phyloP scores from a whole-genome alignment of 30 jellyfish, hydroid and myxozoan species.

The Hydra vulgaris region DNA sequence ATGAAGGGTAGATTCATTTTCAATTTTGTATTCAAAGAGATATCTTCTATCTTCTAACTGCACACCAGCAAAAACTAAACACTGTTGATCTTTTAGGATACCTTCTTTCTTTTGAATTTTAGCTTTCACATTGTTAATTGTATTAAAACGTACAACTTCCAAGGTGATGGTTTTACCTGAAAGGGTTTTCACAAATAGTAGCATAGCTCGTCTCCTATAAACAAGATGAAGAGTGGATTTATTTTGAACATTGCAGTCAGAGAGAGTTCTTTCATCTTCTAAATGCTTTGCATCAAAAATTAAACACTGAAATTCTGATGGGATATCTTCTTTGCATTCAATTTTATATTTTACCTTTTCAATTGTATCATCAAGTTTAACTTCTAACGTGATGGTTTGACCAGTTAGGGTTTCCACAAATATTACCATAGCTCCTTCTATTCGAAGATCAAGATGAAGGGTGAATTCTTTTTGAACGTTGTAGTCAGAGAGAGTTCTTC shows the following conservation, averaged over 20 bases:
- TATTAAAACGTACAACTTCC: too few species aligned
- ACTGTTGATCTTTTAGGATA: too few species aligned
- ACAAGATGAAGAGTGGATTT: constrained; percentile 5
- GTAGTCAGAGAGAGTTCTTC: too few species aligned
- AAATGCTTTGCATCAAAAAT: neutral
- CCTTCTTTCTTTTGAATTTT: too few species aligned
- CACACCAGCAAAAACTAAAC: too few species aligned
- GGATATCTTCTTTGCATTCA: neutral
- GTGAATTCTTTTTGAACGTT: too few species aligned
- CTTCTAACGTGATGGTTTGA: neutral
- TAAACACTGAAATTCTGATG: neutral
- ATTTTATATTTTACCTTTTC: constrained; percentile 1
- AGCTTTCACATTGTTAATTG: too few species aligned
- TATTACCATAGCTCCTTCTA: neutral
- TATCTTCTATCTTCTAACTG: constrained; percentile 3
- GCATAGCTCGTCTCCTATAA: too few species aligned
- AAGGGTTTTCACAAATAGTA: too few species aligned
- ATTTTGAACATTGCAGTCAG: neutral
- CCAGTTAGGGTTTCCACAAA: constrained; percentile 1
- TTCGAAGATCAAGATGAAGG: too few species aligned
- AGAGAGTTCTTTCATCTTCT: neutral
- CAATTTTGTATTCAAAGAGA: neutral
- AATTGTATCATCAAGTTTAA: too few species aligned
- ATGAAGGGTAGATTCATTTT: neutral
- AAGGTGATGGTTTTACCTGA: too few species aligned